Evolutionary conservation across 2,888 invertebrate species (phyloP).

Genomic region (Malachius bipustulatus): DNA sequence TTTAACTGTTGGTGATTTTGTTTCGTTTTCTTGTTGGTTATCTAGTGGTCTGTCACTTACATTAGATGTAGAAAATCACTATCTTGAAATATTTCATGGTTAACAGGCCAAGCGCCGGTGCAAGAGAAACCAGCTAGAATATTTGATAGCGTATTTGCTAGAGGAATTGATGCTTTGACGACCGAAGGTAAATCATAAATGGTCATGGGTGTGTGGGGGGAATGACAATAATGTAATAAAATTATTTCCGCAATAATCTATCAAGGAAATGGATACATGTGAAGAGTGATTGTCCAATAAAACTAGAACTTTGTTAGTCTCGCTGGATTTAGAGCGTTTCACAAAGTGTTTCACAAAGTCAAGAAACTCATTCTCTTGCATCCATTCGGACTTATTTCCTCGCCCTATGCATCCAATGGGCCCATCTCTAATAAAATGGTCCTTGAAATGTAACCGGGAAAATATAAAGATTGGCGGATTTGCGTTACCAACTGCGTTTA

Average conservation of each 20-base stretch:
- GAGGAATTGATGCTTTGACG: slow-evolving; percentile 13
- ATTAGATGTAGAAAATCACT: slow-evolving; percentile 6
- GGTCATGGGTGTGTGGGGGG: slow-evolving; percentile 18
- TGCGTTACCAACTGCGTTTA: slow-evolving; percentile 3
- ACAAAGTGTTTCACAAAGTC: slow-evolving; percentile 16
- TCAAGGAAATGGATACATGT: slow-evolving; percentile 10
- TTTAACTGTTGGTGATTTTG: slow-evolving; percentile 1
- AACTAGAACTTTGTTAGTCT: slow-evolving; percentile 1
- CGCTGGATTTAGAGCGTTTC: slow-evolving; percentile 12
- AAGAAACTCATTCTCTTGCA: slow-evolving; percentile 2
- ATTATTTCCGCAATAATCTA: slow-evolving; percentile 20
- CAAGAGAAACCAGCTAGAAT: slow-evolving; percentile 8
- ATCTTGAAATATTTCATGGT: slow-evolving; percentile 8
- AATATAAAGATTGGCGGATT: slow-evolving; percentile 3
- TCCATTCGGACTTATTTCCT: slow-evolving; percentile 1
- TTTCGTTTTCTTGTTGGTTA: not conserved
- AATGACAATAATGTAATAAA: slow-evolving; percentile 8
- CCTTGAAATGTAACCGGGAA: slow-evolving; percentile 1
- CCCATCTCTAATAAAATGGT: slow-evolving; percentile 4
- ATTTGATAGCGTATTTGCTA: slow-evolving; percentile 6
- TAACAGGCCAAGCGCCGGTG: slow-evolving; percentile 9
- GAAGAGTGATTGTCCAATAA: not conserved
- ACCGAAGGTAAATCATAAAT: slow-evolving; percentile 25
- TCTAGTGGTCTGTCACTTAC: slow-evolving; percentile 2
- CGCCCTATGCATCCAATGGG: not conserved